A percentile compares a stretch with the other conserved stretches of the same genome.
Evolutionary conservation across 2,888 invertebrate genomes (phyloP).

Genomic region (Chymomyza procnemis): DNA sequence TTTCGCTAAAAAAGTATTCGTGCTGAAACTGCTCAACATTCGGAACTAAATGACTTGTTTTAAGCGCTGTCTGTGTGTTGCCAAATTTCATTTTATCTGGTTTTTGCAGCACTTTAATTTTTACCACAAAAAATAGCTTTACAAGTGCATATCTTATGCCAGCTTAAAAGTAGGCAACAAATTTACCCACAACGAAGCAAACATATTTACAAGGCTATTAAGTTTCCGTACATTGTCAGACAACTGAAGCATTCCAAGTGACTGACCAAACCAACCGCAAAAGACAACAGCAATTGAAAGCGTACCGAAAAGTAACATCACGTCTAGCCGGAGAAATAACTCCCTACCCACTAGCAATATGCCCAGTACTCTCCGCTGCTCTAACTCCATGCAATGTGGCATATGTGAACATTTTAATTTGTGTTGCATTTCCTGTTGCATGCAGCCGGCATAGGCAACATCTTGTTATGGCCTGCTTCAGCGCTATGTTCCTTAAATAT

Average conservation of each 20-base stretch:
- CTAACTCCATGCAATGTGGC: constrained; percentile 19
- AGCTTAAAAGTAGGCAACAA: constrained; percentile 27
- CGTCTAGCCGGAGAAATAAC: not conserved
- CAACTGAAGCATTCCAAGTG: not conserved
- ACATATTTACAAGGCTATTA: not conserved
- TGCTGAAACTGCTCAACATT: no score
- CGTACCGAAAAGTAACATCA: not conserved
- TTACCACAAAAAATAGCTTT: no score
- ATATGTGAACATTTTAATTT: constrained; percentile 67
- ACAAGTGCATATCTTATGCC: no score
- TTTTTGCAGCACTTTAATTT: no score
- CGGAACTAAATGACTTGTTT: no score
- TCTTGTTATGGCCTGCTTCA: not conserved
- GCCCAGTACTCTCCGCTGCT: constrained; percentile 6
- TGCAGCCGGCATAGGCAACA: constrained; percentile 6
- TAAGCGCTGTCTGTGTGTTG: no score
- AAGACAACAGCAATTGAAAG: not conserved
- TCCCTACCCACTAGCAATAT: not conserved
- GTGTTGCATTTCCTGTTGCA: constrained; percentile 73
- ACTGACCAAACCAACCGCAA: not conserved
- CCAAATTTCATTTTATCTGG: no score
- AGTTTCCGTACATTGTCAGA: not conserved
- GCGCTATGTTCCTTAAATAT: not conserved
- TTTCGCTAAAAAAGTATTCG: constrained; percentile 16
- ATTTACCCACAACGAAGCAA: constrained; percentile 1